A percentile compares a stretch with the other conserved stretches of the same genome.
Evolutionary conservation across 2,888 invertebrate species (phyloP).

Genomic region (Suillia variegata): DNA sequence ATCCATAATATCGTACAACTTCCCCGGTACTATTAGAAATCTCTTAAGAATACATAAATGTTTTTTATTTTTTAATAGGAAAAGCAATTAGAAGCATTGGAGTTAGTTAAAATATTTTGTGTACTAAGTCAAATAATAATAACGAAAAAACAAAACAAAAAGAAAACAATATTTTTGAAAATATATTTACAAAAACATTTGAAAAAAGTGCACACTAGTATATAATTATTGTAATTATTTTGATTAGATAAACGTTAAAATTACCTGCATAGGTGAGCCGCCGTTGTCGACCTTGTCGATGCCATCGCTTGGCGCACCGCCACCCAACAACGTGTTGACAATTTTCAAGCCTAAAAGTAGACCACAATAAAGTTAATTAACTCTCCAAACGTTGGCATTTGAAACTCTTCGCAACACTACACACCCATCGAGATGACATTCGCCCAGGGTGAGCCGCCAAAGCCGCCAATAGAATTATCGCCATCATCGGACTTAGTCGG

Average conservation of each 20-base stretch:
- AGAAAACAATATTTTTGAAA: background rate
- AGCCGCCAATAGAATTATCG: conserved; percentile 67
- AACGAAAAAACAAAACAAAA: background rate
- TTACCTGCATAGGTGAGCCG: conserved; percentile 87
- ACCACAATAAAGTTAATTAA: background rate
- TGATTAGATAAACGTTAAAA: conserved; percentile 21
- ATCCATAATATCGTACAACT: too few relatives aligned
- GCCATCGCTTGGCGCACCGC: conserved; percentile 75
- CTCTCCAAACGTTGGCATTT: background rate
- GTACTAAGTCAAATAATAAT: background rate
- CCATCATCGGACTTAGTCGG: conserved; percentile 82
- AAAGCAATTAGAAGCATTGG: conserved; percentile 4
- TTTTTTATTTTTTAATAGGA: background rate
- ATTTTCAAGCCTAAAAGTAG: conserved; percentile 71
- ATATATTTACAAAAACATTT: conserved; percentile 2
- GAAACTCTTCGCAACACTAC: conserved; percentile 15
- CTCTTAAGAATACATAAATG: too few relatives aligned
- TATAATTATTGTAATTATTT: background rate
- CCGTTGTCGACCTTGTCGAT: conserved; percentile 91
- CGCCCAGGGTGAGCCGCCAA: conserved; percentile 83
- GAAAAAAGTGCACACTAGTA: background rate
- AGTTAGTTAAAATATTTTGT: background rate
- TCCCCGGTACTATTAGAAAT: too few relatives aligned
- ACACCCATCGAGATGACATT: conserved; percentile 79
- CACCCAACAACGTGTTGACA: conserved; percentile 81